Evolutionary conservation across 1,140 invertebrate genomes (phyloP), one percentile per base, ranked within the genome.

Genomic region (Drosophila serrata): DNA sequence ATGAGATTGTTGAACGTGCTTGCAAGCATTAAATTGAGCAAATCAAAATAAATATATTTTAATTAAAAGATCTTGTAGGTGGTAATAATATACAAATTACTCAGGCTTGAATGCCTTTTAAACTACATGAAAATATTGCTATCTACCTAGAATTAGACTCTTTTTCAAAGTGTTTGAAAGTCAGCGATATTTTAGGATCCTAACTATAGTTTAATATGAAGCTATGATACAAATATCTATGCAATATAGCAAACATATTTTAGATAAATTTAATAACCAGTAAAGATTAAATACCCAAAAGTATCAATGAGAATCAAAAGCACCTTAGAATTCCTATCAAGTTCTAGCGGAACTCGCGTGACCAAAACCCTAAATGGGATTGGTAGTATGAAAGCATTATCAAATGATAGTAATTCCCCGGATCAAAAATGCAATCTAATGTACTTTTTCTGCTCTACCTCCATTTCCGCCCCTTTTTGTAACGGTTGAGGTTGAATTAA

Each of bases 361-460:
- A 29, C 31, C 46, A 49, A 49, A 35, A 40, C 42, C 31, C 53
- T 24, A 24, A 69, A 69, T 65, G 37, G 61, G 46, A 69, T 69
- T n/a, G 29, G 11, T 12, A 13, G 9, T 37, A 15, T 39, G 11
- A 17, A 68, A 19, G n/a, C 35, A n/a, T 17, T 29, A 69, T 48
- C 42, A 69, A 58, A 69, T 45, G 33, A 69, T 72, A 43, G 65
- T 67, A 55, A 69, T 67, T 69, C 62, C 37, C 58, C 61, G 61
- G 61, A 69, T 69, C n/a, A 67, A 67, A 69, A 35, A 19, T 69
- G 65, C 65, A 53, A 53, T 69, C 61, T 69, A 69, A 69, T 48
- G 65, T 61, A 19, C 17, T 4, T 35, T 45, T 15, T 22, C 58
- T 8, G 19, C n/a, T 13, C 11, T 27, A 15, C n/a, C n/a, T n/a